phyloP scores from a whole-genome alignment of 2,797 vertebrate genomes.

The Sebastes goodei region DNA sequence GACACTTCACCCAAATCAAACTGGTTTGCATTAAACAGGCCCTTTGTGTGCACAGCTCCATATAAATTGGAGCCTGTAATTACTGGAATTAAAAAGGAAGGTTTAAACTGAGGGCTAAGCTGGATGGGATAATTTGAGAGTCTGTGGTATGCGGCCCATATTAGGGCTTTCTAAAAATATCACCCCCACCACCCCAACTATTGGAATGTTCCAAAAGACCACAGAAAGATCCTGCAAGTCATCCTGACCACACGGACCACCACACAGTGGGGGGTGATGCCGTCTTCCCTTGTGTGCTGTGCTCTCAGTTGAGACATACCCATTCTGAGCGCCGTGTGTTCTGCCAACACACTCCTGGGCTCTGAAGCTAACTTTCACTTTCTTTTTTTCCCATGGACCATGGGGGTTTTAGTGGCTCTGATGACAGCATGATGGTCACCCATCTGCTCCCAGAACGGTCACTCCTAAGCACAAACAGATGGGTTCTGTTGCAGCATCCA shows the following conservation, averaged over 20 bases:
- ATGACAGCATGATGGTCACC: conserved; percentile 57
- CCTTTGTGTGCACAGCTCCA: conserved; percentile 87
- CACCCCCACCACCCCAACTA: conserved; percentile 84
- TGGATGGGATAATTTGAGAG: conserved; percentile 92
- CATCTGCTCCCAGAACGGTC: conserved; percentile 33
- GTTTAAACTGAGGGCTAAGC: conserved; percentile 89
- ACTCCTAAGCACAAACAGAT: conserved; percentile 62
- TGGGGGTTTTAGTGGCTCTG: conserved; percentile 47
- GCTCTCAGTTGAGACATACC: conserved; percentile 52
- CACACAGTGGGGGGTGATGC: conserved; percentile 69
- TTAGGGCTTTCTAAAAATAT: conserved; percentile 91
- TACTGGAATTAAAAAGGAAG: conserved; percentile 91
- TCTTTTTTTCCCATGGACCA: conserved; percentile 38
- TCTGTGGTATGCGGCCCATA: conserved; percentile 90
- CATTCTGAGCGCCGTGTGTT: conserved; percentile 34
- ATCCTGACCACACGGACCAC: conserved; percentile 78
- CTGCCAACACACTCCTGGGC: conserved; percentile 44
- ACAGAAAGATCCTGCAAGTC: conserved; percentile 82
- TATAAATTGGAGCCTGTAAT: conserved; percentile 91
- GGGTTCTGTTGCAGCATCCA: conserved; percentile 29
- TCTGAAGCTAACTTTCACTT: conserved; percentile 63
- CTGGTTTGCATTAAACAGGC: conserved; percentile 89
- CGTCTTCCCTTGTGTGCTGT: conserved; percentile 56
- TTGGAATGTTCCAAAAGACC: conserved; percentile 88
- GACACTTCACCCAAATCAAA: conserved; percentile 88